Base-by-base conservation (phyloP, 23 tunicate genomes). In the Corella eumyota region DNA sequence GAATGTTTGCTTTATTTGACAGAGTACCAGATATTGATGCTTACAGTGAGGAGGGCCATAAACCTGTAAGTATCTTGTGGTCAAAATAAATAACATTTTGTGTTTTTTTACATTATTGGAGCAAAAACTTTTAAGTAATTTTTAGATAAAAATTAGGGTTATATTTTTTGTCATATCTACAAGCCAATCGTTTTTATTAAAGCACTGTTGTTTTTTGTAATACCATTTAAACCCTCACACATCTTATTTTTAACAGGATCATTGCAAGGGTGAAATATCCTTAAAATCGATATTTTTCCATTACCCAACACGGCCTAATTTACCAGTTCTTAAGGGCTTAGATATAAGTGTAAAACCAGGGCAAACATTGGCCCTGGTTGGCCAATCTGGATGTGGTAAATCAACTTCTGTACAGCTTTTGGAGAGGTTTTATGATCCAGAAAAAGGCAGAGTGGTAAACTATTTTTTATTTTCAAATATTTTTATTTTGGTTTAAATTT, bases 361-460 rank as follows among this genome's bases (percentile, higher is more conserved):
- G 22, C 77, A 77, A 58, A 86, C 95, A 19, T 64, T 86, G 66
- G 95, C 95, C 9, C 75, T 86, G 28, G 95, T 86, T 34, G 95
- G 95, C 32, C 95, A 86, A 52, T 86, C 95, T 32, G 95, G 95
- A 21, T 86, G 95, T 58, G 95, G 95, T 33, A 86, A 86, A 73
- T 86, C 95, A 2, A 86, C 95, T 20, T 63, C 88, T 34, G 66
- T 86, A 26, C 85, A 77, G 35, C 69, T 86, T 21, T 47, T 86
- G 34, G 95, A 86, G 60, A 58, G 95, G 56, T 86, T 86, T 48
- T 86, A 86, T 32, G 85, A 86, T 64, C 34, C 86, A 7, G 65
- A 24, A 13, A 62, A 48, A 20, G 95, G 95, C 6, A 28, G 58
- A 64, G 93, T 83, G 83, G 93, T 83, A 36, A 57, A 74, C 32